Percentiles rank a stretch among this genome's conserved stretches.
Conservation (phyloP, 2,113 vertebrate genomes). For the Merops nubicus region DNA sequence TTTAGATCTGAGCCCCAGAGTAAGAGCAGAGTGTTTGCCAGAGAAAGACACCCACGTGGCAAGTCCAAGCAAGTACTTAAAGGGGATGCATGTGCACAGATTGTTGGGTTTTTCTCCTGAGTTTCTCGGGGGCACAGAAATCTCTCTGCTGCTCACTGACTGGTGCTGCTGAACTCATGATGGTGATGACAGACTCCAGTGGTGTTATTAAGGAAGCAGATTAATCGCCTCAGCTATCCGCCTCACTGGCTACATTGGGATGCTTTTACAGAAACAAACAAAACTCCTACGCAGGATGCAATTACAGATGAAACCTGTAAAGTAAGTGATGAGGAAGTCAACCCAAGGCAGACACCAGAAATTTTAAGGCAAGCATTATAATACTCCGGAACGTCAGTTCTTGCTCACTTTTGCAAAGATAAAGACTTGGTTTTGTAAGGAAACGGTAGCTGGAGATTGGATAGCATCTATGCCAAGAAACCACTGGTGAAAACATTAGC, state of each 20-base stretch:
- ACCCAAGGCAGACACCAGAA: background rate
- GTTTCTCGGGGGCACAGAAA: slow-evolving; percentile 28
- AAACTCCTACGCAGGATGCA: background rate
- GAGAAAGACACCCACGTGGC: background rate
- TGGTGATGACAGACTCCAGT: background rate
- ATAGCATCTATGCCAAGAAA: background rate
- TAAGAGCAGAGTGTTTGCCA: background rate
- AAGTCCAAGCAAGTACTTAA: background rate
- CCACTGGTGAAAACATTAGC: background rate
- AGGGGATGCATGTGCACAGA: background rate
- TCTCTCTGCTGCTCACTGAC: background rate
- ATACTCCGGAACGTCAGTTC: background rate
- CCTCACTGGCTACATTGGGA: background rate
- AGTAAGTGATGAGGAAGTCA: background rate
- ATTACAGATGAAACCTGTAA: background rate
- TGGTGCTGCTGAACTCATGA: background rate
- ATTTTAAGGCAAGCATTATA: background rate
- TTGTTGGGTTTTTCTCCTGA: background rate
- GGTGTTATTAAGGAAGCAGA: background rate
- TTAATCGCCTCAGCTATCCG: background rate
- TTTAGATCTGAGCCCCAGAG: background rate
- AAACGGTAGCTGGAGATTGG: background rate
- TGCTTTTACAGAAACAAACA: background rate
- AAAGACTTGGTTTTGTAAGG: background rate
- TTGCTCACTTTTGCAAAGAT: background rate